Evolutionary conservation across 2,113 vertebrate species (phyloP), one percentile per base, ranked within the genome.

Genomic region (Gadus macrocephalus): DNA sequence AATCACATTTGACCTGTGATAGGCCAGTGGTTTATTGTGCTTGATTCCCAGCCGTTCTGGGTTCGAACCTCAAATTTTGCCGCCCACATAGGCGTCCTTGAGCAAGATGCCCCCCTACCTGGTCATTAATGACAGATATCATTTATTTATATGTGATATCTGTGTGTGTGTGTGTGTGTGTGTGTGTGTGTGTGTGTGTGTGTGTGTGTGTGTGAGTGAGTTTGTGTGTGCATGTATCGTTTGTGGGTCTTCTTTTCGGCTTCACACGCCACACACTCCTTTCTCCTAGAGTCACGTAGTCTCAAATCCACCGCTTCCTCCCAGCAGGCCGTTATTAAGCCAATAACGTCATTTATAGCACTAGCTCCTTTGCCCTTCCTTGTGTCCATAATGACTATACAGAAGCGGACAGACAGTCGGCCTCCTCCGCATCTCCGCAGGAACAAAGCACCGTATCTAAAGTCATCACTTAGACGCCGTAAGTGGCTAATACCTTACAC

Each of bases 401-500:
- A 15, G 74, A 64, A 71, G 67, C 56, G 76, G 80, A 69, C 78
- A 88, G 87, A 90, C 83, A 78, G 74, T 66, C 71, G 58, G 90
- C 85, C 91, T 86, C 85, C 85, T 81, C 55, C 58, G 28, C 31
- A 70, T 83, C 89, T 88, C 80, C 66, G 63, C 81, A 79, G 77
- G 80, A 84, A 72, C n/a, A 27, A 66, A 20, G n/a, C 61, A 9
- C 8, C 2, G 22, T 83, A 82, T 86, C 81, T 79, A 78, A 81
- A 86, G 77, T 80, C 80, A 87, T 85, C 84, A 35, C 31, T 4
- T 35, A 35, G 31, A 35, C 6, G 77, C 74, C 20, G 68, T 64
- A 82, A 78, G 85, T 80, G 73, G 76, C 80, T 93, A 89, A 93
- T 90, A 82, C 78, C 82, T 91, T 86, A 81, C 75, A 78, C 92